A percentile compares a stretch with the other conserved stretches of the same genome.
Evolutionary conservation across 92 coral and sea anemone species (phyloP).

Genomic region (Actinernus sp.): DNA sequence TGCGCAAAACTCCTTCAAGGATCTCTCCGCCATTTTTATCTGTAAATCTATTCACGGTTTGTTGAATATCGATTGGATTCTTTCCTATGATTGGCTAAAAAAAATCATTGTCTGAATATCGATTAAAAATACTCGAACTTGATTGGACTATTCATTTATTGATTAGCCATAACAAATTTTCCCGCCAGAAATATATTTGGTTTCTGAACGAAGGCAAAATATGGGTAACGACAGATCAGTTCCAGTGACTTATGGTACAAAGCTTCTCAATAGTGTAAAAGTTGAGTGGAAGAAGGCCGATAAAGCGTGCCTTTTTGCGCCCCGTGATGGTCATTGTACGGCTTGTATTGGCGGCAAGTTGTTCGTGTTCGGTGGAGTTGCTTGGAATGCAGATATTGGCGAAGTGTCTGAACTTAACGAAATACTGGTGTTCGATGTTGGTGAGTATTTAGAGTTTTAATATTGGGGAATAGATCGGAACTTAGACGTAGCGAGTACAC

Average conservation of each 20-base stretch:
- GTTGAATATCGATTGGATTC: not conserved
- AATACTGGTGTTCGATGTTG: slow-evolving; percentile 65
- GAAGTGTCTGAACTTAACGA: slow-evolving; percentile 79
- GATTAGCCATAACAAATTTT: slow-evolving; percentile 1
- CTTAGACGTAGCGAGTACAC: too few species aligned
- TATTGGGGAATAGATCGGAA: too few species aligned
- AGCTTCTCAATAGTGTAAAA: slow-evolving; percentile 58
- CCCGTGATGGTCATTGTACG: slow-evolving; percentile 89
- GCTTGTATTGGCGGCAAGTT: slow-evolving; percentile 64
- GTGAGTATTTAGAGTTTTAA: too few species aligned
- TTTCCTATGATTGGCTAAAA: not conserved
- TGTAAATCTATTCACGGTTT: not conserved
- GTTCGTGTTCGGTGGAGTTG: slow-evolving; percentile 80
- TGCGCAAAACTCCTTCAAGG: slow-evolving; percentile 30
- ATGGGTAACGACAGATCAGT: slow-evolving; percentile 86
- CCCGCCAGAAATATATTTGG: slow-evolving; percentile 54
- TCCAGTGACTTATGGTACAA: slow-evolving; percentile 64
- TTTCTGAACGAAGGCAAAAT: not conserved
- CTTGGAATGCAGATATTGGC: slow-evolving; percentile 65
- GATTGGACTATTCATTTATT: slow-evolving; percentile 15
- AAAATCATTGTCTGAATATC: not conserved
- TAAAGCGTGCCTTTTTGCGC: slow-evolving; percentile 32
- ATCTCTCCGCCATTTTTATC: slow-evolving; percentile 52
- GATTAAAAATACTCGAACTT: slow-evolving; percentile 7
- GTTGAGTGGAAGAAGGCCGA: slow-evolving; percentile 69